Base-by-base conservation (phyloP, 2,113 vertebrate genomes). In the Danionella cerebrum region DNA sequence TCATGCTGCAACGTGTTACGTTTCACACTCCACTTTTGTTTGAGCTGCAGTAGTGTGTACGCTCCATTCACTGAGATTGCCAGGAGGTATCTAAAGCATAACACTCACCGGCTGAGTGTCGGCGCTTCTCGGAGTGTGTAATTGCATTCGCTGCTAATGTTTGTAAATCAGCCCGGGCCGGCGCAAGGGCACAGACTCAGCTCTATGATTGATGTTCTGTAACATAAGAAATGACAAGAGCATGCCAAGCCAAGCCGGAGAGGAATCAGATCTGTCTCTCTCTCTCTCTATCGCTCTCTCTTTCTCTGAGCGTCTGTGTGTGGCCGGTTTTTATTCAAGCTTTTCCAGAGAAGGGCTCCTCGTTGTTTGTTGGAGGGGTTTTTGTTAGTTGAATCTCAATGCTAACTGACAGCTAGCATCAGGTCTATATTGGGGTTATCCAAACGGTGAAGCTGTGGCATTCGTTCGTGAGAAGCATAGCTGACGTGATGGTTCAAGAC, bases 61-160 rank as follows among this genome's bases (percentile, higher is more conserved):
- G 25, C 39, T 60, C 24, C 57, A 31, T 44, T 10, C 24, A 60
- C 57, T 8, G 24, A 13, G 14, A 4, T 53, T 44, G n/a, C 3
- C 29, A n/a, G n/a, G 10, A 8, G 36, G 55, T 35, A 4, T 39
- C 54, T 14, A 16, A 58, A 24, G 33, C 38, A 59, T 19, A 42
- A 29, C 11, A 10, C 57, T 31, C 1, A n/a, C n/a, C n/a, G n/a
- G 25, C 38, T 19, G 53, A 57, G 16, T 24, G 44, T 35, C 48
- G 7, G 42, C 59, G 44, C 59, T 64, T 48, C 80, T 73, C 69
- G 80, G 76, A 79, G 82, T 84, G 83, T 90, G 90, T 89, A 89
- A 91, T 90, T 88, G 86, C 90, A 90, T 91, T 91, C 89, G 87
- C 89, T 89, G 89, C 90, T 92, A 91, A 91, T 91, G 90, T 93